Percentiles rank a stretch among this genome's conserved stretches.
phyloP scores from a whole-genome alignment of 2,888 invertebrate species.

The Thelaira solivaga region DNA sequence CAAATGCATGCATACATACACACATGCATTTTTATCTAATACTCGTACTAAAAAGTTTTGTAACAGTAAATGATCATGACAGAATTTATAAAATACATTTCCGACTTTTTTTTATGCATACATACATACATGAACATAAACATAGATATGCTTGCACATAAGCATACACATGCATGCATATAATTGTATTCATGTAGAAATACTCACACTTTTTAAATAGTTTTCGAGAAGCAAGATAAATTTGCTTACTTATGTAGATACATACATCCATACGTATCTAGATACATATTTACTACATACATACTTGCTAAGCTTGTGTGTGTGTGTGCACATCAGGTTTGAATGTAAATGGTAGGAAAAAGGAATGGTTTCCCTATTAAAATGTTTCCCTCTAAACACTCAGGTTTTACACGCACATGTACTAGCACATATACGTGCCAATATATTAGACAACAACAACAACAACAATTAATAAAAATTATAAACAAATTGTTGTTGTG shows the following conservation, averaged over 20 bases:
- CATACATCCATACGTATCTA: neutral
- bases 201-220: no score
- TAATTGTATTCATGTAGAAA: no score
- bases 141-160: neutral
- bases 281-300: no score
- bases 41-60: slow-evolving; percentile 23
- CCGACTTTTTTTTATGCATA: slow-evolving; percentile 5
- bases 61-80: slow-evolving; percentile 49
- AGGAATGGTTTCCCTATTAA: neutral
- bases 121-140: neutral
- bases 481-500: slow-evolving; percentile 14
- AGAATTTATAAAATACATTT: slow-evolving; percentile 30
- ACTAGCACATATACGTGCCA: no score
- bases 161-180: neutral
- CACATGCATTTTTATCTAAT: neutral
- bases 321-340: no score
- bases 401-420: no score
- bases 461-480: neutral
- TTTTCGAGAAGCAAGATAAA: no score
- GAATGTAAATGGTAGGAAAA: no score
- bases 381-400: no score
- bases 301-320: no score
- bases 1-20: neutral
- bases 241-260: no score
- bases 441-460: neutral